phyloP scores from a whole-genome alignment of 2,113 vertebrate genomes.

The Boulengeromyrus knoepffleri region DNA sequence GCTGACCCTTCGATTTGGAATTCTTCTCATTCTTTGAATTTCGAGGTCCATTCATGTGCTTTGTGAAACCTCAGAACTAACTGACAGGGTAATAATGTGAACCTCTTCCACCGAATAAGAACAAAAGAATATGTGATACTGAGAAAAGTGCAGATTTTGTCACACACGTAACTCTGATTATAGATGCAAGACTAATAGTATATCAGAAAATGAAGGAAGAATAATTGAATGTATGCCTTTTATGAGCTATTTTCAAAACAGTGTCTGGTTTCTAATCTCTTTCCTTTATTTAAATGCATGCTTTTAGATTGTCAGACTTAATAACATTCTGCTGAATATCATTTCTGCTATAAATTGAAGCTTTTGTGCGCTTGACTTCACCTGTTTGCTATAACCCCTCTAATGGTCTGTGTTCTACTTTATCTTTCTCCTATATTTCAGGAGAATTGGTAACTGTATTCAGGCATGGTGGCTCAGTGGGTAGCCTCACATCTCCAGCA shows the following conservation, averaged over 20 bases:
- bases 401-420: background rate
- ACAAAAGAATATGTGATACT: background rate
- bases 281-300: background rate
- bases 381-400: background rate
- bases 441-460: background rate
- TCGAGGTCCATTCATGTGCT: constrained; percentile 30
- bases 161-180: background rate
- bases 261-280: background rate
- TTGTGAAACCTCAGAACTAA: constrained; percentile 16
- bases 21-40: constrained; percentile 36
- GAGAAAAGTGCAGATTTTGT: background rate
- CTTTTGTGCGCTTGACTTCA: background rate
- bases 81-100: background rate
- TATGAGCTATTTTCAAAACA: background rate
- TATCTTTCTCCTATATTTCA: background rate
- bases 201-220: background rate
- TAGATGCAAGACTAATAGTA: background rate
- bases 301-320: background rate
- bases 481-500: background rate
- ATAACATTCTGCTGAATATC: background rate
- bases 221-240: background rate
- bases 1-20: constrained; percentile 14
- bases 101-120: background rate
- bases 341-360: background rate
- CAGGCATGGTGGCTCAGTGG: background rate